Evolutionary conservation across 64 coral and sea anemone genomes (phyloP), one percentile per base, ranked within the genome.

Genomic region (Porites australiensis): DNA sequence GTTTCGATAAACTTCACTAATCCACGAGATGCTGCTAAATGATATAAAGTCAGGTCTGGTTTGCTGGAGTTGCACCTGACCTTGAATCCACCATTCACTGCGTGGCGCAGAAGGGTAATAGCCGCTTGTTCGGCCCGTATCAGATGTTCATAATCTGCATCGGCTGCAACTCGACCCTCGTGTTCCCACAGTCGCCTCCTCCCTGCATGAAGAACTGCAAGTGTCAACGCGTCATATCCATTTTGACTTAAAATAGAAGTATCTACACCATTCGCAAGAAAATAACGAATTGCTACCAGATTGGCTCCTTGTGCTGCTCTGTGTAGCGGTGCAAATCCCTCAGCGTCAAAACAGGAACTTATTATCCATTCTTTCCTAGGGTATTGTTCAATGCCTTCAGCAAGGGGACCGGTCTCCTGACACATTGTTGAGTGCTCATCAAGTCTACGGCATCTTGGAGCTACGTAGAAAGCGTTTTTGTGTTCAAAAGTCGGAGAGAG

Each of bases 1-100:
- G 6, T 5, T 4, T 77, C 16, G 0, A 65, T 77, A 18, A 89
- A 77, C 11, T 57, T 23, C 45, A 43, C 50, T 49, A 89, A 16
- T 8, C 87, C 87, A 13, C 87, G 53, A 64, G 68, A 64, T 12
- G 87, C 72, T 23, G 87, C 87, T 13, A 77, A 64, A 63, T 89
- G 87, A 64, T 89, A 89, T 6, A 77, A 50, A 64, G 72, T 89
- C 6, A 89, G 72, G 2, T 62, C 58, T 7, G 78, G 58, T 82
- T 63, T 82, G 13, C 37, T 82, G 52, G 22, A 18, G 57, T 82
- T 37, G 37, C 53, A 55, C 2, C 11, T 55, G 53, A 55, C 11
- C 11, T 55, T 5, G 53, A 7, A 55, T 55, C 53, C 71, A 74
- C 71, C 8, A 14, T 74, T 45, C 43, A 49, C 14, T 74, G 37